Evolutionary conservation across 2,113 vertebrate genomes (phyloP).

Genomic region (Coreoperca whiteheadi): DNA sequence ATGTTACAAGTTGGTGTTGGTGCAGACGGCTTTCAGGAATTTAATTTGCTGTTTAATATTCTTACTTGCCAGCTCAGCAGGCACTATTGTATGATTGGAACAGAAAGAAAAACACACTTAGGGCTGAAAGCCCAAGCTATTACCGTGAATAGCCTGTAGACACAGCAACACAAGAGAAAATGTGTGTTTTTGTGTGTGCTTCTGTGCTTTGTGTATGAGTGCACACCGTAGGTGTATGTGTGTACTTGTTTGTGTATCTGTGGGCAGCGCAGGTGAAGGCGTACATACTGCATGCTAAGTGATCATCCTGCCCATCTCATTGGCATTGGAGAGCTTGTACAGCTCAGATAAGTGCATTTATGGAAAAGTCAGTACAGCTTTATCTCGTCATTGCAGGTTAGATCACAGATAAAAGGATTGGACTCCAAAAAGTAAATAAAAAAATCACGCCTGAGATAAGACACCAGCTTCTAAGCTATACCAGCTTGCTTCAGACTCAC

Average conservation of each 20-base stretch:
- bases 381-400: slow-evolving; percentile 85
- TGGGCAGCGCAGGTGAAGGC: slow-evolving; percentile 63
- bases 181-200: slow-evolving; percentile 52
- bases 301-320: slow-evolving; percentile 76
- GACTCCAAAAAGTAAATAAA: slow-evolving; percentile 73
- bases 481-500: slow-evolving; percentile 53
- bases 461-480: slow-evolving; percentile 50
- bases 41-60: slow-evolving; percentile 85
- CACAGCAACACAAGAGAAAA: slow-evolving; percentile 66
- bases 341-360: slow-evolving; percentile 84
- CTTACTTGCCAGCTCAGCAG: slow-evolving; percentile 81
- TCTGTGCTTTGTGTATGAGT: slow-evolving; percentile 32
- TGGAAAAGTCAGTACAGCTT: slow-evolving; percentile 81
- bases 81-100: slow-evolving; percentile 77
- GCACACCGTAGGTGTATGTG: slow-evolving; percentile 43
- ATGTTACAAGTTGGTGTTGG: slow-evolving; percentile 81
- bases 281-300: slow-evolving; percentile 79
- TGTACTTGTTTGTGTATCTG: slow-evolving; percentile 47
- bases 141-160: slow-evolving; percentile 76
- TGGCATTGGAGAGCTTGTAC: slow-evolving; percentile 78
- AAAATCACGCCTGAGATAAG: slow-evolving; percentile 67
- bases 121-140: slow-evolving; percentile 76
- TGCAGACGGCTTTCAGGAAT: slow-evolving; percentile 78
- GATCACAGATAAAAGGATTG: slow-evolving; percentile 81
- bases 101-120: slow-evolving; percentile 72